Evolutionary conservation across 2,888 invertebrate genomes (phyloP).

Genomic region (Hydrotaea diabolus): DNA sequence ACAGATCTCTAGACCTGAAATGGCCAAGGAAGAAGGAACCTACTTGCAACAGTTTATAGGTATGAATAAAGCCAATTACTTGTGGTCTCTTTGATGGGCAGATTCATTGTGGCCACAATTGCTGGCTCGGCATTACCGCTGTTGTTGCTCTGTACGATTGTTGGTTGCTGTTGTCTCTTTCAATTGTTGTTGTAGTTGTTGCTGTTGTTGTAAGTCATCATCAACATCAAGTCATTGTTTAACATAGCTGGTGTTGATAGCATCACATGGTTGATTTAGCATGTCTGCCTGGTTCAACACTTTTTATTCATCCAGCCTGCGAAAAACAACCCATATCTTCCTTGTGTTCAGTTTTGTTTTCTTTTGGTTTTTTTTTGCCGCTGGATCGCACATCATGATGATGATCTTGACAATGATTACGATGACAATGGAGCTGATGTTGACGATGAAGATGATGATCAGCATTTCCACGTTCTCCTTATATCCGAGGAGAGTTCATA

Average conservation of each 20-base stretch:
- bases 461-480: background rate
- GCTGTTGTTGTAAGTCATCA: constrained; percentile 68
- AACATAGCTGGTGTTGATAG: constrained; percentile 70
- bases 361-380: background rate
- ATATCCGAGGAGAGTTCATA: constrained; percentile 1
- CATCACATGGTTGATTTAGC: constrained; percentile 70
- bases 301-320: constrained; percentile 32
- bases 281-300: constrained; percentile 69
- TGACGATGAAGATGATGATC: constrained; percentile 15
- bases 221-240: constrained; percentile 68
- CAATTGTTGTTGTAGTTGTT: constrained; percentile 43
- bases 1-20: background rate
- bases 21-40: background rate
- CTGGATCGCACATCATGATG: constrained; percentile 29
- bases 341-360: background rate
- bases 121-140: constrained; percentile 37
- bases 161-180: constrained; percentile 8
- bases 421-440: constrained; percentile 9
- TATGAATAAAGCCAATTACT: constrained; percentile 60
- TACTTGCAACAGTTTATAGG: constrained; percentile 17
- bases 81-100: constrained; percentile 48
- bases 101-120: constrained; percentile 35
- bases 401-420: constrained; percentile 27
- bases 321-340: background rate
- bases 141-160: constrained; percentile 38